Conservation (phyloP, 1,140 invertebrate genomes). For the Eueides isabella region DNA sequence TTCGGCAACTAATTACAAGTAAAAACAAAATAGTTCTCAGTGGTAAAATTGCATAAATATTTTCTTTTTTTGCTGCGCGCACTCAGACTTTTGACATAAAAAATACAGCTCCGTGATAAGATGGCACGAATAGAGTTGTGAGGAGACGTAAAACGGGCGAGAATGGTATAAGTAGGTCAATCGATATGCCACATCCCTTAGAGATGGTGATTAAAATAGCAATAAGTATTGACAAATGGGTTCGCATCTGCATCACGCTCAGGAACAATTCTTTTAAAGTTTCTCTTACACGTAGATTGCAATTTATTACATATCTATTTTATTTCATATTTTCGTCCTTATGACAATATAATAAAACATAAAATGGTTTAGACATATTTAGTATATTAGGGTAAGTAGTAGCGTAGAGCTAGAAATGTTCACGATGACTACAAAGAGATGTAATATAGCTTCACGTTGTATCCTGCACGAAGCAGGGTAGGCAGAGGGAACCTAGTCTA, state of each 20-base stretch:
- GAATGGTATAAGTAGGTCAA: constrained; percentile 57
- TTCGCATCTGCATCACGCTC: constrained; percentile 17
- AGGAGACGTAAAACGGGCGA: constrained; percentile 13
- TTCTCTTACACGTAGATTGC: neutral
- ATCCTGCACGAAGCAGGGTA: too few relatives aligned
- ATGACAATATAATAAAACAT: too few relatives aligned
- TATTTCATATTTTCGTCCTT: neutral
- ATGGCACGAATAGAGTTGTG: constrained; percentile 19
- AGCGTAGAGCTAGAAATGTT: too few relatives aligned
- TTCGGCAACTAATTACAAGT: too few relatives aligned
- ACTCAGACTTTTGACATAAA: neutral
- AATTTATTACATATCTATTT: neutral
- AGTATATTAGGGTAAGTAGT: too few relatives aligned
- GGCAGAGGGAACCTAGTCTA: too few relatives aligned
- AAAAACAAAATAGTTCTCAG: too few relatives aligned
- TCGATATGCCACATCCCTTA: constrained; percentile 52
- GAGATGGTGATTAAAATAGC: constrained; percentile 35
- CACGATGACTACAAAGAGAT: too few relatives aligned
- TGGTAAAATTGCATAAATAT: neutral
- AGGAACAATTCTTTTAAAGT: constrained; percentile 7
- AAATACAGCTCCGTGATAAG: neutral
- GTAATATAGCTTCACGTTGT: too few relatives aligned
- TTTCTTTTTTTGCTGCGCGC: neutral
- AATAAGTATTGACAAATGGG: constrained; percentile 30
- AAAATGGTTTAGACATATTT: too few relatives aligned